A percentile compares a stretch with the other conserved stretches of the same genome.
These are phyloP conservation scores for Mobula hypostoma DNA, from an alignment of 2,113 vertebrate species.

Conservation along the genomic window DNA sequence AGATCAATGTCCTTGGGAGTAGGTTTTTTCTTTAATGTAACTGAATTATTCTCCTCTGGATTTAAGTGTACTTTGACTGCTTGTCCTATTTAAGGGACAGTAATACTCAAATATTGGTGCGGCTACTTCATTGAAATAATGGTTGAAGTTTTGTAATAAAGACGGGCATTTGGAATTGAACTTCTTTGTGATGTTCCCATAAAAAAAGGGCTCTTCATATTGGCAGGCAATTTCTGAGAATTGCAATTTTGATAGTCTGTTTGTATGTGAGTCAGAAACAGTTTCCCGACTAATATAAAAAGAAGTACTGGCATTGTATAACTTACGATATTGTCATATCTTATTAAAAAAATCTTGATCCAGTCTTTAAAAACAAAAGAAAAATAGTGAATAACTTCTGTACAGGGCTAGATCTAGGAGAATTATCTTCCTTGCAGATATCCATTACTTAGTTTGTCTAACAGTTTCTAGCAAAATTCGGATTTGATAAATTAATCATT, in stretches of 20 bases:
- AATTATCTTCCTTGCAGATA: not conserved
- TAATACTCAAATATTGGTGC: conserved; percentile 1
- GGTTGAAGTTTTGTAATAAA: not conserved
- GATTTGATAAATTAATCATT: not conserved
- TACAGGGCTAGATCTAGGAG: not conserved
- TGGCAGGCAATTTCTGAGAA: not conserved
- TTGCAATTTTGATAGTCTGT: not conserved
- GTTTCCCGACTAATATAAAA: not conserved
- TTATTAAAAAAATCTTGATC: not conserved
- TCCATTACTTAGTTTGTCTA: not conserved
- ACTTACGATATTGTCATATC: not conserved
- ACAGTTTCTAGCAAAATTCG: not conserved
- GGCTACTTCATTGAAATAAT: not conserved
- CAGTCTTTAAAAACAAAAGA: not conserved
- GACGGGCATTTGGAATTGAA: not conserved
- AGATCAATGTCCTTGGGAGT: conserved; percentile 12
- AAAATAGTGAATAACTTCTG: not conserved
- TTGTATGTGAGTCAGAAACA: not conserved
- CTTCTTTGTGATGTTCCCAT: not conserved
- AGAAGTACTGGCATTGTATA: not conserved
- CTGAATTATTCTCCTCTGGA: conserved; percentile 4
- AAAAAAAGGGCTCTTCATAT: not conserved
- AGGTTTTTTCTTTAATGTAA: not conserved
- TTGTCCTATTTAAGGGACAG: conserved; percentile 19
- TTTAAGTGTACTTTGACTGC: not conserved